Percentiles rank a stretch among this genome's conserved stretches.
These are phyloP conservation scores for Ethmia dodecea DNA, from an alignment of 2,888 invertebrate genomes.

Conservation along the genomic window DNA sequence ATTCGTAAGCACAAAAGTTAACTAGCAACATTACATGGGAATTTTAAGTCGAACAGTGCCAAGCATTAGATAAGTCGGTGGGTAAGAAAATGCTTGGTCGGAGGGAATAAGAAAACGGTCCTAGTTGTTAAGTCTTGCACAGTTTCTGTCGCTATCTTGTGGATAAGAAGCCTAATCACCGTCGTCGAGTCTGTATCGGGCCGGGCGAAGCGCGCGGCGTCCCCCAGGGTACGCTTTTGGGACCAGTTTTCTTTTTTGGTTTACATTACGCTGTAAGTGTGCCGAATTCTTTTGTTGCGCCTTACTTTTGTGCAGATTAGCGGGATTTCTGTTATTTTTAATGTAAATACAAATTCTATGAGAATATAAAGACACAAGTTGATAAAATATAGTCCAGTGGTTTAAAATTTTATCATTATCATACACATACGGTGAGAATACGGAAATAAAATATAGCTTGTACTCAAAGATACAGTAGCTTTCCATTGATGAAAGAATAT, in stretches of 20 bases:
- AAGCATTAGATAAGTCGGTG: slow-evolving; percentile 69
- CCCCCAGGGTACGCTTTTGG: slow-evolving; percentile 73
- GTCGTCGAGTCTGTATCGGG: slow-evolving; percentile 76
- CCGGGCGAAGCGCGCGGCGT: slow-evolving; percentile 60
- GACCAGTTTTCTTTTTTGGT: slow-evolving; percentile 76
- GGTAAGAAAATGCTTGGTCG: slow-evolving; percentile 69
- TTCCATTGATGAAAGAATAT: too few species aligned
- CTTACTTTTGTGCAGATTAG: slow-evolving; percentile 61
- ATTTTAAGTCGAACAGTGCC: slow-evolving; percentile 58
- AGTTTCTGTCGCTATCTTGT: slow-evolving; percentile 76
- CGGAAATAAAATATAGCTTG: too few species aligned
- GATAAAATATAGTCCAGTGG: too few species aligned
- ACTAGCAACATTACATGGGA: slow-evolving; percentile 56
- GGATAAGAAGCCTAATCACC: slow-evolving; percentile 78
- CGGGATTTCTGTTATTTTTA: slow-evolving; percentile 52
- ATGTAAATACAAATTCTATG: background rate
- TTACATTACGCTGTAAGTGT: slow-evolving; percentile 75
- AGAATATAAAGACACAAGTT: too few species aligned
- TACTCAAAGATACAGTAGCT: too few species aligned
- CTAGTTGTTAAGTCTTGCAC: slow-evolving; percentile 78
- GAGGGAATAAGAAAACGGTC: slow-evolving; percentile 74
- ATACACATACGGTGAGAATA: too few species aligned
- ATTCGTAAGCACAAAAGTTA: slow-evolving; percentile 54
- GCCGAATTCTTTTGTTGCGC: slow-evolving; percentile 72
- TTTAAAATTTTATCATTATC: too few species aligned